Conservation (phyloP, 1,140 invertebrate genomes). For the Pogonomyrmex barbatus region DNA sequence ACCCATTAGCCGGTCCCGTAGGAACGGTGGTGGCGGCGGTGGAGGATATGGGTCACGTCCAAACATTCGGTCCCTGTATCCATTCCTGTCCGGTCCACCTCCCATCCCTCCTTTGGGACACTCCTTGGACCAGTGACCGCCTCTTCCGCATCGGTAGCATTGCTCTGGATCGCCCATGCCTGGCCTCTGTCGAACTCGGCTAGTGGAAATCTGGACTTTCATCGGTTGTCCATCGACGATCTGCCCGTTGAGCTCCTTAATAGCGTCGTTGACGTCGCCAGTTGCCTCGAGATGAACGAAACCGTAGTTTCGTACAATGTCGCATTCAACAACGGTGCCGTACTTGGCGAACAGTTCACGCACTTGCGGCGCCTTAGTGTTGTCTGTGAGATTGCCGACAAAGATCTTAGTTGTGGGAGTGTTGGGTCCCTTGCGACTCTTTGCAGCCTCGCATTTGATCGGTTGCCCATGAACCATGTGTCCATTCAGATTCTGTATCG, state of each 20-base stretch:
- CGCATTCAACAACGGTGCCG: conserved; percentile 95
- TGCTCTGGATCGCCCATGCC: conserved; percentile 98
- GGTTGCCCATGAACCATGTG: conserved; percentile 94
- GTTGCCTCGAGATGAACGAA: conserved; percentile 95
- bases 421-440: conserved; percentile 93
- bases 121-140: conserved; percentile 98
- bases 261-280: conserved; percentile 93
- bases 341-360: conserved; percentile 94
- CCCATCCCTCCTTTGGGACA: conserved; percentile 92
- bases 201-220: conserved; percentile 96
- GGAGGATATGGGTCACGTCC: conserved; percentile 93
- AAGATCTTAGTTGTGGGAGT: conserved; percentile 96
- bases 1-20: conserved; percentile 94
- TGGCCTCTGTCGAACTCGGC: conserved; percentile 95
- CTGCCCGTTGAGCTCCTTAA: conserved; percentile 94
- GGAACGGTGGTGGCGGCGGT: conserved; percentile 93
- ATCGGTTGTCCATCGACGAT: conserved; percentile 94
- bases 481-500: conserved; percentile 96
- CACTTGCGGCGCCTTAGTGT: conserved; percentile 94
- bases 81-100: conserved; percentile 89
- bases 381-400: conserved; percentile 95
- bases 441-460: conserved; percentile 96
- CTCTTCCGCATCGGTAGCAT: conserved; percentile 96
- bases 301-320: conserved; percentile 96
- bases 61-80: conserved; percentile 93